Percentiles rank a stretch among this genome's conserved stretches.
Conservation (phyloP, 2,888 invertebrate species). For the Pecten maximus region DNA sequence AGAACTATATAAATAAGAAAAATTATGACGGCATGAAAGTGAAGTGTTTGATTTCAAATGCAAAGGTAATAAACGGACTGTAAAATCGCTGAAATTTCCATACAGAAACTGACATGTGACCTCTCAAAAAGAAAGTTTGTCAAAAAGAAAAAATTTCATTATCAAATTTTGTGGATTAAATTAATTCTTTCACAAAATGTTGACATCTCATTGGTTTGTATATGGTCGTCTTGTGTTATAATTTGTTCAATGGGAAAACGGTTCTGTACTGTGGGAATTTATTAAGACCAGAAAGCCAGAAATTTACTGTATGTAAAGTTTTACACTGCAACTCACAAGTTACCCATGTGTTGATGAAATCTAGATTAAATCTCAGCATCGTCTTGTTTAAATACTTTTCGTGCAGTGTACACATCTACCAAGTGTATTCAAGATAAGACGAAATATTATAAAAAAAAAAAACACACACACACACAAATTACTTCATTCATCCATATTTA, state of each 20-base stretch:
- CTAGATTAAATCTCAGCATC: constrained; percentile 5
- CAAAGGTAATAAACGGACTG: neutral
- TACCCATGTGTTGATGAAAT: neutral
- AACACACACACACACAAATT: neutral
- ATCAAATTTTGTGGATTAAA: no score
- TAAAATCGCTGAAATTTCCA: neutral
- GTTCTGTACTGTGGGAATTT: neutral
- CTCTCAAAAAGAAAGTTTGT: neutral
- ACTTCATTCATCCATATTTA: neutral
- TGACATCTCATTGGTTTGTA: no score
- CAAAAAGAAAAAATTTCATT: neutral
- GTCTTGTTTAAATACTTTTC: neutral
- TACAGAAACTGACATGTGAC: no score
- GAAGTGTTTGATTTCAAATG: neutral
- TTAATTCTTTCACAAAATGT: no score
- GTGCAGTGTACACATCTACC: neutral
- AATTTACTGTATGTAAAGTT: neutral
- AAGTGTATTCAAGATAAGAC: neutral
- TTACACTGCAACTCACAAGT: neutral
- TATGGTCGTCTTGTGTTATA: neutral
- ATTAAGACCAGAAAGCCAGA: neutral
- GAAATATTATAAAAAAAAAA: neutral
- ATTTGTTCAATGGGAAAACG: neutral
- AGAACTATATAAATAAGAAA: neutral
- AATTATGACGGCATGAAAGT: neutral